These are phyloP conservation scores for Enteromius viviparus DNA, from an alignment of 2,797 vertebrate species.

Conservation along the genomic window DNA sequence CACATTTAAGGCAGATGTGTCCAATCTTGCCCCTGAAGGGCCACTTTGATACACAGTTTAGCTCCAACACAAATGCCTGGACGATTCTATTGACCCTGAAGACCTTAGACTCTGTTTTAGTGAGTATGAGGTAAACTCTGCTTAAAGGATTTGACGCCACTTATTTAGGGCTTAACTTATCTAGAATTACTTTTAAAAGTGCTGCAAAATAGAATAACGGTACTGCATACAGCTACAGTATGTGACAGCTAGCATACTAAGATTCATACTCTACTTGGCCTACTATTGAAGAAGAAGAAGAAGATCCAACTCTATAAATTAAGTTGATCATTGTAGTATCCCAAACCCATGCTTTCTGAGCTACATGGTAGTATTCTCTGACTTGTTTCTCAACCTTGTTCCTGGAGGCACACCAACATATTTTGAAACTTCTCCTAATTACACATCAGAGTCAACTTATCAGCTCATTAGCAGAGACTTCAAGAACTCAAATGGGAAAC, in stretches of 20 bases:
- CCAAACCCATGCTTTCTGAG: background rate
- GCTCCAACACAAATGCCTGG: background rate
- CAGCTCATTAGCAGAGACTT: background rate
- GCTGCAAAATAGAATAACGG: background rate
- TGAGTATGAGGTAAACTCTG: background rate
- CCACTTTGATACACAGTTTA: background rate
- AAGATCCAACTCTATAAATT: background rate
- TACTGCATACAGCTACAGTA: too few relatives aligned
- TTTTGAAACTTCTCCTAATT: background rate
- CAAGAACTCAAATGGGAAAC: background rate
- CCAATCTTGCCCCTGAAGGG: background rate
- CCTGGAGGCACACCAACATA: background rate
- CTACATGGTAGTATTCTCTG: background rate
- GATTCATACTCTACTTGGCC: background rate
- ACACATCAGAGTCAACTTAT: background rate
- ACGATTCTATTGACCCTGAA: background rate
- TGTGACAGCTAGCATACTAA: background rate
- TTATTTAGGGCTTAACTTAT: background rate
- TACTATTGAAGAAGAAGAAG: background rate
- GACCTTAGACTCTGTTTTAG: background rate
- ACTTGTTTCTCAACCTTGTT: background rate
- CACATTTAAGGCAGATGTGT: background rate
- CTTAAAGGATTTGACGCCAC: background rate
- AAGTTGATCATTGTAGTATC: background rate
- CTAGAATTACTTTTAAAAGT: background rate